Percentiles rank a stretch among this genome's conserved stretches.
These are phyloP conservation scores for Podilymbus podiceps DNA, from an alignment of 2,113 vertebrate species.

Conservation along the genomic window DNA sequence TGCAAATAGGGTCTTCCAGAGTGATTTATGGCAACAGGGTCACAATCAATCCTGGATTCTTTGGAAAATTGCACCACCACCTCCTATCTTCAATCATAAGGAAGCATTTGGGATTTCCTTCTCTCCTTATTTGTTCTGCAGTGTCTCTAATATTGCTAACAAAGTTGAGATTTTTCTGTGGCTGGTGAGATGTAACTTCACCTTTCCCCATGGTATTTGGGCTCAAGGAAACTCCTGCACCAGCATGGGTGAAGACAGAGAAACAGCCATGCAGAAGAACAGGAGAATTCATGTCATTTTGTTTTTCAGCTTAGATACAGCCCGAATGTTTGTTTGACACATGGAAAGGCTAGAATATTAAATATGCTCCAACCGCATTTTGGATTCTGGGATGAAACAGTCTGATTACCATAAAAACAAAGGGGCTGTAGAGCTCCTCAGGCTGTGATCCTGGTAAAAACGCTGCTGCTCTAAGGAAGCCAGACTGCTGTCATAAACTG, in stretches of 20 bases:
- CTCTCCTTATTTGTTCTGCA: not conserved
- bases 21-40: not conserved
- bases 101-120: not conserved
- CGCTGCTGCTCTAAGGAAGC: not conserved
- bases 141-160: rapidly evolving
- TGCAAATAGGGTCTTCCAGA: not conserved
- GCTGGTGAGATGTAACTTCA: not conserved
- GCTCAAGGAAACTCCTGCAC: not conserved
- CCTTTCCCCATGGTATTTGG: not conserved
- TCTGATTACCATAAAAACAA: conserved; percentile 30
- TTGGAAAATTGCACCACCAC: not conserved
- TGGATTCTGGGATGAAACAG: not conserved
- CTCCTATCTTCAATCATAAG: not conserved
- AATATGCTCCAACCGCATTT: not conserved
- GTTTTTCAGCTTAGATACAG: not conserved
- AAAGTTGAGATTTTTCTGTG: not conserved
- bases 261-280: not conserved
- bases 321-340: not conserved
- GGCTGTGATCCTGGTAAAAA: conserved; percentile 3
- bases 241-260: not conserved
- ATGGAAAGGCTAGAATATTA: not conserved
- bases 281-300: not conserved
- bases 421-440: not conserved
- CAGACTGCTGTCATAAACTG: not conserved
- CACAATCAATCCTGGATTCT: not conserved